A percentile compares a stretch with the other conserved stretches of the same genome.
phyloP scores from a whole-genome alignment of 2,888 invertebrate species.

The Drosophila testacea region DNA sequence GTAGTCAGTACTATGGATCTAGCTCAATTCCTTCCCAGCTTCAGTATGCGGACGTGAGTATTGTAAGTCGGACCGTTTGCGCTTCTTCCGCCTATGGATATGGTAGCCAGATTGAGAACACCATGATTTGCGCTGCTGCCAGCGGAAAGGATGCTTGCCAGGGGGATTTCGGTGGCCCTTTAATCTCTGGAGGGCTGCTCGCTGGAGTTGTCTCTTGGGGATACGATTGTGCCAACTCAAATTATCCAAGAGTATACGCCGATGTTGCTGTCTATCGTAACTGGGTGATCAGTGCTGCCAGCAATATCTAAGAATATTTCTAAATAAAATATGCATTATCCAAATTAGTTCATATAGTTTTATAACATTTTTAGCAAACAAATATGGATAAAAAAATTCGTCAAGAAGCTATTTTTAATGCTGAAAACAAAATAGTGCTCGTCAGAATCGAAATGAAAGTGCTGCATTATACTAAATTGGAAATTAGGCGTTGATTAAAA shows the following conservation, averaged over 20 bases:
- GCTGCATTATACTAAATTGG: too few relatives aligned
- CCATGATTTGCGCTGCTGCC: conserved; percentile 73
- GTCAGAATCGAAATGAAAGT: too few relatives aligned
- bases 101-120: conserved; percentile 41
- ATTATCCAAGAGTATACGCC: conserved; percentile 77
- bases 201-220: conserved; percentile 83
- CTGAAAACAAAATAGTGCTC: too few relatives aligned
- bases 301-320: conserved; percentile 8
- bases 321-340: not conserved
- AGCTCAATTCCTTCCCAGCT: conserved; percentile 81
- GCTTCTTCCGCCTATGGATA: conserved; percentile 82
- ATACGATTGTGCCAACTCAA: conserved; percentile 69
- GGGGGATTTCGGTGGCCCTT: conserved; percentile 83
- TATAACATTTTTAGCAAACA: too few relatives aligned
- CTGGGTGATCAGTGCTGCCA: conserved; percentile 53
- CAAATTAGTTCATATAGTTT: not conserved
- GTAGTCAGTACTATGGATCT: conserved; percentile 64
- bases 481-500: too few relatives aligned
- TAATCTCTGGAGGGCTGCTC: conserved; percentile 59
- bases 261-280: conserved; percentile 56
- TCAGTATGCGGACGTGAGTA: conserved; percentile 85
- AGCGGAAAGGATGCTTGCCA: conserved; percentile 77
- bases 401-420: too few relatives aligned
- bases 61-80: conserved; percentile 84
- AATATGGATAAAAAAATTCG: too few relatives aligned